Evolutionary conservation across 23 tunicate species (phyloP).

Genomic region (Ciona savignyi): DNA sequence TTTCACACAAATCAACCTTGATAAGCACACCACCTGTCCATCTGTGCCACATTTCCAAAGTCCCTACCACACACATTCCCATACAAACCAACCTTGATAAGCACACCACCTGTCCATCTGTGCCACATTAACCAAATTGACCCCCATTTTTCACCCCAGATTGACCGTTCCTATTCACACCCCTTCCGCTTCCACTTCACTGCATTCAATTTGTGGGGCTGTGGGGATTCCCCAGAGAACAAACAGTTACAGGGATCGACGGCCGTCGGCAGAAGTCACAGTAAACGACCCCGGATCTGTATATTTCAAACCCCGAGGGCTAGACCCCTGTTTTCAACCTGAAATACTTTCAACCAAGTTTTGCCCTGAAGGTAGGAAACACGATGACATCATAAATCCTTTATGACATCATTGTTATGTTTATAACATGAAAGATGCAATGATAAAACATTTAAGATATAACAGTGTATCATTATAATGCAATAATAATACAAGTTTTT

Average conservation of each 20-base stretch:
- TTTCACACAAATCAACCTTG: too few relatives aligned
- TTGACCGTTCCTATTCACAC: constrained; percentile 7
- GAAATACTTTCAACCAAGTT: too few relatives aligned
- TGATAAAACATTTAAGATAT: not conserved
- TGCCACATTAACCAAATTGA: too few relatives aligned
- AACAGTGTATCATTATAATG: too few relatives aligned
- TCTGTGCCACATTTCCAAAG: too few relatives aligned
- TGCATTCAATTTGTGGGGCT: constrained; percentile 21
- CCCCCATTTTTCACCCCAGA: too few relatives aligned
- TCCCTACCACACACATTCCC: too few relatives aligned
- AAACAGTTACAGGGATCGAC: not conserved
- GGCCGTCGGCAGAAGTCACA: not conserved
- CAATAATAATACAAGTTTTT: too few relatives aligned
- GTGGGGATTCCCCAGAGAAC: not conserved
- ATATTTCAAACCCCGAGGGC: not conserved
- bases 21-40: too few relatives aligned
- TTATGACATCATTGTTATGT: not conserved
- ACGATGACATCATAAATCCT: not conserved
- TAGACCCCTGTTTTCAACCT: not conserved
- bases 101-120: too few relatives aligned
- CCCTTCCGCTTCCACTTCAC: not conserved
- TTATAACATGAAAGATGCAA: not conserved
- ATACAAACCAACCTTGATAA: too few relatives aligned
- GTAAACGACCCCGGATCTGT: not conserved
- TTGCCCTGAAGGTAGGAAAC: not conserved